Evolutionary conservation across 2,113 vertebrate genomes (phyloP).

Genomic region (Leptobrachium leishanense): DNA sequence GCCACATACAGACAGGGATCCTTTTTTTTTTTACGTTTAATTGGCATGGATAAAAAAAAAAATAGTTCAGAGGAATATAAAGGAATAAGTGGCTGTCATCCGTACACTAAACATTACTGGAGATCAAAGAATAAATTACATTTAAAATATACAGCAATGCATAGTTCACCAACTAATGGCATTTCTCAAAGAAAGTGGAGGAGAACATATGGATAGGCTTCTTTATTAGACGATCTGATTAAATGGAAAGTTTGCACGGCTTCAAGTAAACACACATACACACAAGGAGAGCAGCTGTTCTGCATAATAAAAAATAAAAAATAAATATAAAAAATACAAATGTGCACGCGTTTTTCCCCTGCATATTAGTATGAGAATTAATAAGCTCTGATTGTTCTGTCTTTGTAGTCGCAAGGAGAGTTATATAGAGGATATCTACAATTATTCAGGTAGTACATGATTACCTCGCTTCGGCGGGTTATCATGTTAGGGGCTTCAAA

Average conservation of each 20-base stretch:
- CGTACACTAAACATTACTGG: slow-evolving; percentile 48
- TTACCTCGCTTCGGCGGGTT: neutral
- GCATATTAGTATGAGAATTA: neutral
- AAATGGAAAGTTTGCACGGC: slow-evolving; percentile 27
- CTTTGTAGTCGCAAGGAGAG: neutral
- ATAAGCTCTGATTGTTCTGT: slow-evolving; percentile 14
- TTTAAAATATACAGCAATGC: slow-evolving; percentile 41
- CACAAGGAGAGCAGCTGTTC: slow-evolving; percentile 43
- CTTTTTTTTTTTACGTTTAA: slow-evolving; percentile 41
- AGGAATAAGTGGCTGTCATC: slow-evolving; percentile 39
- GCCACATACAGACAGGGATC: slow-evolving; percentile 47
- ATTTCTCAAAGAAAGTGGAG: slow-evolving; percentile 38
- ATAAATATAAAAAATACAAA: neutral
- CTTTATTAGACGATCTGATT: slow-evolving; percentile 40
- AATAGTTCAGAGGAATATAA: slow-evolving; percentile 54
- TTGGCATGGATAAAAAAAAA: slow-evolving; percentile 52
- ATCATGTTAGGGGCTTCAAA: neutral
- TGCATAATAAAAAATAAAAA: neutral
- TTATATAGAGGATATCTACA: neutral
- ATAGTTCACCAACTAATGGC: slow-evolving; percentile 48
- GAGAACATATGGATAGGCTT: slow-evolving; percentile 33
- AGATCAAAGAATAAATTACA: slow-evolving; percentile 53
- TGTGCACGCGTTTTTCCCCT: neutral
- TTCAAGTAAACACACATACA: slow-evolving; percentile 9
- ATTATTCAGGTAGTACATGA: neutral